These are phyloP conservation scores for Trogon surrucura DNA, from an alignment of 2,113 vertebrate genomes.

Conservation along the genomic window DNA sequence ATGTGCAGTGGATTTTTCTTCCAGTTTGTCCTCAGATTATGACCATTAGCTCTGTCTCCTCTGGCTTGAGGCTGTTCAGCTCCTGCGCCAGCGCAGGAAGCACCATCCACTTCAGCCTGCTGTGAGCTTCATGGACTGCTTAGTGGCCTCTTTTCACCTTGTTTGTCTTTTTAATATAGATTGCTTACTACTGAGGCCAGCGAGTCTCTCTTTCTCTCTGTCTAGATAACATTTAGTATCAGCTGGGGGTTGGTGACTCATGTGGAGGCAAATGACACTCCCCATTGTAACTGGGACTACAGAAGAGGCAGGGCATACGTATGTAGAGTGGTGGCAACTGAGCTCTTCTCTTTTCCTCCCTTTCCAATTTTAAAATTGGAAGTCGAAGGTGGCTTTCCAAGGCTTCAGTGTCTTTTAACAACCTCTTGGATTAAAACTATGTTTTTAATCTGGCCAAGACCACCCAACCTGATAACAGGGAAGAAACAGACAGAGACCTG, in stretches of 20 bases:
- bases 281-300: accelerated
- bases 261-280: neutral
- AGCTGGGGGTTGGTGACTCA: neutral
- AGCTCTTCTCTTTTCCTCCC: neutral
- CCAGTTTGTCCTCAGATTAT: neutral
- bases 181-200: neutral
- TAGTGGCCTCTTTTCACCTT: neutral
- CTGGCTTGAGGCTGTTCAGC: neutral
- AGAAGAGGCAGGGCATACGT: too few species aligned
- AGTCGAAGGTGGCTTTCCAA: neutral
- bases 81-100: neutral
- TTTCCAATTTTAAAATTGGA: neutral
- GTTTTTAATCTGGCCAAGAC: neutral
- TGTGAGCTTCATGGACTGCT: neutral
- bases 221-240: neutral
- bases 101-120: neutral
- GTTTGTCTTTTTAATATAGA: neutral
- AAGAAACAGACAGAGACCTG: neutral
- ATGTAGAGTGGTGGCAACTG: accelerated
- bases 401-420: neutral
- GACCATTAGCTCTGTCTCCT: neutral
- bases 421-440: neutral
- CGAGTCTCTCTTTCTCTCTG: neutral
- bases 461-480: neutral
- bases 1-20: neutral